Percentiles rank a stretch among this genome's conserved stretches.
phyloP scores from a whole-genome alignment of 2,113 vertebrate species.

The Haemorhous mexicanus region DNA sequence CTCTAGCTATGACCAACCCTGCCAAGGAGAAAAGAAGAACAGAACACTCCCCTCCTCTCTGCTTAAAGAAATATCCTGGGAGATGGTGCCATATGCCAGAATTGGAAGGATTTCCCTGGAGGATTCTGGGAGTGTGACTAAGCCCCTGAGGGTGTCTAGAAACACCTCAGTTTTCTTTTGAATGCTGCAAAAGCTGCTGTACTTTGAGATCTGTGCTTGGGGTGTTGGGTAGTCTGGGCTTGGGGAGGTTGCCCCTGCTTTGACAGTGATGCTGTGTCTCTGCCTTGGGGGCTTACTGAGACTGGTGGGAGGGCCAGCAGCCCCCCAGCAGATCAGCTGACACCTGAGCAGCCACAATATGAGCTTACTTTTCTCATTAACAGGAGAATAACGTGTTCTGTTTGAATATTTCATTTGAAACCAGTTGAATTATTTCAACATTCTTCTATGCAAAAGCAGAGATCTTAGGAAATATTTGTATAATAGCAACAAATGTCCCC shows the following conservation, averaged over 20 bases:
- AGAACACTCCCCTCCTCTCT: background rate
- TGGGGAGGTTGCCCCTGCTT: background rate
- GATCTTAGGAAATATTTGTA: background rate
- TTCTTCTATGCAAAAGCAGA: background rate
- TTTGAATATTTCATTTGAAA: background rate
- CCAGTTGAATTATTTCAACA: background rate
- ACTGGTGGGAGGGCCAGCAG: background rate
- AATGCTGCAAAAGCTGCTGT: background rate
- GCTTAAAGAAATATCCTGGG: background rate
- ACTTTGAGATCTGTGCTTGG: background rate
- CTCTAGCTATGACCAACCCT: background rate
- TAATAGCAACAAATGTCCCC: background rate
- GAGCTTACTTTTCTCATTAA: background rate
- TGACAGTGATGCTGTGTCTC: fast-evolving
- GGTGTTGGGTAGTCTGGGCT: background rate
- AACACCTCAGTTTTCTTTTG: background rate
- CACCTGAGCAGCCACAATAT: background rate
- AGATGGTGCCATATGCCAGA: background rate
- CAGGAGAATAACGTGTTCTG: background rate
- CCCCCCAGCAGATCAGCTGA: background rate
- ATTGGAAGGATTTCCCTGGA: background rate
- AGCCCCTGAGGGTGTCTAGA: slow-evolving; percentile 8
- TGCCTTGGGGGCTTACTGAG: background rate
- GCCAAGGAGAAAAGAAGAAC: background rate
- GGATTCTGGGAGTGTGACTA: background rate